A percentile compares a stretch with the other conserved stretches of the same genome.
Conservation (phyloP, 2,888 invertebrate species). For the Serripes groenlandicus region DNA sequence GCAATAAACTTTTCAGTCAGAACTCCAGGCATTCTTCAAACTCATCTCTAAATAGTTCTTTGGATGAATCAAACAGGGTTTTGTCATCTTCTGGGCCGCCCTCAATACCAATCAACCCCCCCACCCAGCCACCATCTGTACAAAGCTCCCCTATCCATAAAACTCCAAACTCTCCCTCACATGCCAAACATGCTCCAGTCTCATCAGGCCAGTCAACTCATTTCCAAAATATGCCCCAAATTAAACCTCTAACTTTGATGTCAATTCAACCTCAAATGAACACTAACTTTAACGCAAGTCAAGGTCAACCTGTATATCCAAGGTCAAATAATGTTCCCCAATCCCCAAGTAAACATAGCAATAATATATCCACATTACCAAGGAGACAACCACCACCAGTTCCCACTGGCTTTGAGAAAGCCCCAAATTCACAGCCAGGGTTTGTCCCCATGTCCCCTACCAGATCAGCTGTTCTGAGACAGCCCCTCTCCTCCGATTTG, state of each 20-base stretch:
- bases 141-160: neutral
- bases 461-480: conserved; percentile 15
- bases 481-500: conserved; percentile 35
- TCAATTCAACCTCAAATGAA: neutral
- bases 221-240: conserved; percentile 19
- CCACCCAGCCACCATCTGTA: neutral
- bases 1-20: conserved; percentile 5
- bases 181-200: neutral
- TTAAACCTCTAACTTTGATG: conserved; percentile 5
- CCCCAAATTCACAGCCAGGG: neutral
- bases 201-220: neutral
- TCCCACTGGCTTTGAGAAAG: neutral
- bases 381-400: conserved; percentile 7
- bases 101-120: neutral
- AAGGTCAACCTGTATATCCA: neutral
- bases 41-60: conserved; percentile 53
- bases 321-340: conserved; percentile 6
- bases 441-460: conserved; percentile 16
- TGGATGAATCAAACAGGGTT: conserved; percentile 43
- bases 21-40: conserved; percentile 38
- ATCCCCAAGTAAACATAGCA: neutral
- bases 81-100: neutral
- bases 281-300: neutral
- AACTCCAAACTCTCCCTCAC: neutral
- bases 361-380: neutral